A percentile compares a stretch with the other conserved stretches of the same genome.
Evolutionary conservation across 2,797 vertebrate genomes (phyloP).

Genomic region (Lagocephalus sceleratus): DNA sequence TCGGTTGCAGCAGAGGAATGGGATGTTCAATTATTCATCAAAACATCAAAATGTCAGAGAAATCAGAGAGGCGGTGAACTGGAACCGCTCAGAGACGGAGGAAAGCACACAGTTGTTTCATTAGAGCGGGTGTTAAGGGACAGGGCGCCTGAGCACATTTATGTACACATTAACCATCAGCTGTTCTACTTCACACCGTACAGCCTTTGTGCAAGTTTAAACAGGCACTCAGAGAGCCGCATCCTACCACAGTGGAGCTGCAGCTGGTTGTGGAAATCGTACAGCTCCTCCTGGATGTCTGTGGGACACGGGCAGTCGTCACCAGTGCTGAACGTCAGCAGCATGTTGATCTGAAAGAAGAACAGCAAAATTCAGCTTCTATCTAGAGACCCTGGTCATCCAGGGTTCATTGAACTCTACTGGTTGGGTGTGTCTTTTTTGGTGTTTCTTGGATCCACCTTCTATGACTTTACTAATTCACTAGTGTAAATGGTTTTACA

Average conservation of each 20-base stretch:
- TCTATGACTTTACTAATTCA: too few species aligned
- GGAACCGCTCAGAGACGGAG: constrained; percentile 19
- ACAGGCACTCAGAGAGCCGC: background rate
- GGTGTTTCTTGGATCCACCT: too few species aligned
- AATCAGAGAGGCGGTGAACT: constrained; percentile 41
- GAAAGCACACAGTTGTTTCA: constrained; percentile 1
- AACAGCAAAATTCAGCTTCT: constrained; percentile 2
- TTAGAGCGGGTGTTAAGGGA: too few species aligned
- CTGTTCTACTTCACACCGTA: background rate
- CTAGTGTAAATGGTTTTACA: too few species aligned
- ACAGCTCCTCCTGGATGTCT: constrained; percentile 90
- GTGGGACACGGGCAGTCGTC: constrained; percentile 96
- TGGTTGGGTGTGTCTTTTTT: too few species aligned
- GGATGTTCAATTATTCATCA: constrained; percentile 66
- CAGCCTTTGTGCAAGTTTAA: constrained; percentile 3
- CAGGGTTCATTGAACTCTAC: background rate
- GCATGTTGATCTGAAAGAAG: constrained; percentile 92
- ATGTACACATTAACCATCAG: too few species aligned
- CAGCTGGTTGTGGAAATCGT: constrained; percentile 92
- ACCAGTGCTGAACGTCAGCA: constrained; percentile 91
- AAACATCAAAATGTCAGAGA: constrained; percentile 57
- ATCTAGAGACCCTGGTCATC: constrained; percentile 6
- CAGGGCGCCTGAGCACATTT: background rate
- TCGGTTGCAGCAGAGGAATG: constrained; percentile 24
- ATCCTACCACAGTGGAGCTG: constrained; percentile 92